Base-by-base conservation (phyloP, 2,797 vertebrate species). In the Antrozous pallidus region DNA sequence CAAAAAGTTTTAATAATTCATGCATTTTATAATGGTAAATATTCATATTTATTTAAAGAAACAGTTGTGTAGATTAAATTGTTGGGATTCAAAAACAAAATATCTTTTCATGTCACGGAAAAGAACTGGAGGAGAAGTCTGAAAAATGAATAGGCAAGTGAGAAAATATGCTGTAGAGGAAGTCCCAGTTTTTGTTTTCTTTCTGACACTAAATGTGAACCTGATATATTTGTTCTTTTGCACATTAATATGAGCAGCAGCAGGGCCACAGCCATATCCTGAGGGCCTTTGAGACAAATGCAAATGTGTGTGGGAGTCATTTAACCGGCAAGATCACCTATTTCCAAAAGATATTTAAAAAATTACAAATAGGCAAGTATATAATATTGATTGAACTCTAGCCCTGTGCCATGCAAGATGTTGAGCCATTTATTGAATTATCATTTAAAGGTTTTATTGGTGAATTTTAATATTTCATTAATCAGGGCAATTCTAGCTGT, bases 1-100 rank as follows among this genome's bases (percentile, higher is more conserved):
- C 94, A 97, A 96, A 96, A 91, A 94, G 93, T 96, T 94, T 97
- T 95, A 97, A 96, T 97, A 96, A 98, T 97, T 96, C 77, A 97
- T 97, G 83, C 86, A 90, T 96, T 97, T 97, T 88, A 93, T 93
- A 95, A 96, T 0, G 1, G 93, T 97, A 97, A 97, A 97, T 97
- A 98, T 97, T 97, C 92, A 95, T 96, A 95, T 94, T 97, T 89
- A 96, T 96, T 97, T 97, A 78, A 97, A 96, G 65, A 90, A 97
- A 96, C 83, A 95, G 90, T 95, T 88, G 8, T 95, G 77, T 94
- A 96, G 97, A 96, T 95, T 96, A 95, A 97, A 93, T 88, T 95
- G 78, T 95, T 94, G 93, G 80, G 80, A 97, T 96, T 97, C 91
- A 96, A 97, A 94, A 97, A 90, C 97, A 97, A 95, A 86, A 56